Percentiles rank a stretch among this genome's conserved stretches.
Evolutionary conservation across 1,140 invertebrate genomes (phyloP).

Genomic region (Tetramorium simillimum): DNA sequence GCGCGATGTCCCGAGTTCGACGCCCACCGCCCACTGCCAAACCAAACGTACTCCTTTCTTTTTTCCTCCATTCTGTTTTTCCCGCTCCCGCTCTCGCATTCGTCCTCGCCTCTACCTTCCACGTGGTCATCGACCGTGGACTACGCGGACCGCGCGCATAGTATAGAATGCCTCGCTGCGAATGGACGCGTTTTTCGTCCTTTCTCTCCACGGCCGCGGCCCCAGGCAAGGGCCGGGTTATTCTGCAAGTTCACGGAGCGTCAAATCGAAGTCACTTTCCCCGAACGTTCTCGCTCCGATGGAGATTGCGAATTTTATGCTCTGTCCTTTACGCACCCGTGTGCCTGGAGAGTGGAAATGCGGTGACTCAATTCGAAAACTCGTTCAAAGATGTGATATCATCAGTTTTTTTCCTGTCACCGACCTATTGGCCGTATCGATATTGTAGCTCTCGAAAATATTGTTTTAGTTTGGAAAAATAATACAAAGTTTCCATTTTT

Average conservation of each 20-base stretch:
- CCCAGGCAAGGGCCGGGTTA: constrained; percentile 16
- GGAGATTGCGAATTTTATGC: constrained; percentile 34
- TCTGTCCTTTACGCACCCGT: neutral
- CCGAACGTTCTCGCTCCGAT: constrained; percentile 32
- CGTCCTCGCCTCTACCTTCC: constrained; percentile 26
- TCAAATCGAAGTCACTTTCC: constrained; percentile 60
- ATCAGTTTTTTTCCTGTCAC: neutral
- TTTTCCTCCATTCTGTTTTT: constrained; percentile 58
- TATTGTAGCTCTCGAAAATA: neutral
- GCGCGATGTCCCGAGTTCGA: constrained; percentile 79
- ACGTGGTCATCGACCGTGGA: constrained; percentile 68
- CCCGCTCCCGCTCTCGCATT: constrained; percentile 15
- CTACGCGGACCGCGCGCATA: constrained; percentile 26
- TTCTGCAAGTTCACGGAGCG: constrained; percentile 53
- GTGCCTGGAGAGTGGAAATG: neutral
- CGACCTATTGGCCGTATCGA: neutral
- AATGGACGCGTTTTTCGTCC: constrained; percentile 52
- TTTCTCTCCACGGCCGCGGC: neutral
- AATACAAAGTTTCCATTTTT: neutral
- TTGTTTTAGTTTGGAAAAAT: neutral
- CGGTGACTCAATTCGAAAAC: neutral
- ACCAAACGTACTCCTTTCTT: constrained; percentile 77
- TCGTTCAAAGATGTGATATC: neutral
- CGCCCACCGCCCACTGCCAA: constrained; percentile 74
- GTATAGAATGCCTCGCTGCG: constrained; percentile 23